These are phyloP conservation scores for Chouioia cunea DNA, from an alignment of 2,888 invertebrate species.

Conservation along the genomic window DNA sequence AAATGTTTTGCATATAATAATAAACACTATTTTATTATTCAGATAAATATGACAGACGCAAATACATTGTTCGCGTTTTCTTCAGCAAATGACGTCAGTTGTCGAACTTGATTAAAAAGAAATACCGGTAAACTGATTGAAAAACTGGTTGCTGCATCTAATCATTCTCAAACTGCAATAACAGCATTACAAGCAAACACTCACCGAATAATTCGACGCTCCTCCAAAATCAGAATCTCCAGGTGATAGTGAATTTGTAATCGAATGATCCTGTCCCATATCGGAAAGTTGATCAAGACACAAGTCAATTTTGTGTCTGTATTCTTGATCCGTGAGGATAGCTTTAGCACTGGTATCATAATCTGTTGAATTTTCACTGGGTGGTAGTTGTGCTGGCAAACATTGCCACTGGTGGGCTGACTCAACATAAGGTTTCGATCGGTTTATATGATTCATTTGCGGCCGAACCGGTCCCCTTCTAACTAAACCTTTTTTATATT, in stretches of 20 bases:
- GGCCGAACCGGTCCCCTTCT: slow-evolving; percentile 58
- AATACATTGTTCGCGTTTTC: too few species aligned
- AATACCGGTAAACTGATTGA: neutral
- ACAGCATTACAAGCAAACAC: neutral
- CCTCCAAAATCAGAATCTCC: slow-evolving; percentile 26
- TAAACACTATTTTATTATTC: too few species aligned
- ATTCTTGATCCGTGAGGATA: slow-evolving; percentile 54
- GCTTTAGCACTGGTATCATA: slow-evolving; percentile 53
- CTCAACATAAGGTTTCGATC: slow-evolving; percentile 37
- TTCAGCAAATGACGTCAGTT: too few species aligned
- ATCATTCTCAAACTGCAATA: neutral
- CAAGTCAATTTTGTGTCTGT: slow-evolving; percentile 54
- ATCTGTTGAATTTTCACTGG: slow-evolving; percentile 43
- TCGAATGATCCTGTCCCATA: slow-evolving; percentile 29
- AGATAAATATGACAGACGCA: too few species aligned
- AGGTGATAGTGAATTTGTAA: slow-evolving; percentile 23
- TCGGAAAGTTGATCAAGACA: slow-evolving; percentile 56
- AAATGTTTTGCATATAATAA: too few species aligned
- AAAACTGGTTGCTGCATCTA: neutral
- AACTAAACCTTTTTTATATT: slow-evolving; percentile 49
- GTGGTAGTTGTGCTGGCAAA: neutral
- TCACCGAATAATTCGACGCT: slow-evolving; percentile 36
- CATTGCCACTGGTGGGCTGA: slow-evolving; percentile 6
- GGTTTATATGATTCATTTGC: slow-evolving; percentile 24
- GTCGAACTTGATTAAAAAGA: too few species aligned